Evolutionary conservation across 2,888 invertebrate genomes (phyloP).

Genomic region (Opisthograptis luteolata): DNA sequence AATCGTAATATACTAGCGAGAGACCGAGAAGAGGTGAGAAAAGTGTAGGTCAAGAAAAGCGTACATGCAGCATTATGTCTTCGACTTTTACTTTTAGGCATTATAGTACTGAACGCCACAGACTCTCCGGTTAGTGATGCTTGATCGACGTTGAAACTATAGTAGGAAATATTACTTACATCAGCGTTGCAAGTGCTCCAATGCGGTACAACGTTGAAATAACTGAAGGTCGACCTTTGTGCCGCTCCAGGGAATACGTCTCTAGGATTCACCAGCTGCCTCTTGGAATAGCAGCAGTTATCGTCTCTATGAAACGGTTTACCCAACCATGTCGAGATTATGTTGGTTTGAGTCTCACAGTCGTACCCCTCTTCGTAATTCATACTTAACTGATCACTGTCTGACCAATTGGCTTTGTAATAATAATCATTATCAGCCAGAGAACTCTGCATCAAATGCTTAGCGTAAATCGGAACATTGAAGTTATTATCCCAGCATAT

Average conservation of each 20-base stretch:
- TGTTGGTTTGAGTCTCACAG: slow-evolving; percentile 42
- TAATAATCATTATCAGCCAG: slow-evolving; percentile 32
- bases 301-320: slow-evolving; percentile 35
- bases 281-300: slow-evolving; percentile 54
- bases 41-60: too few species aligned
- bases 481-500: slow-evolving; percentile 50
- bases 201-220: slow-evolving; percentile 60
- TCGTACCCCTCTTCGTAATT: slow-evolving; percentile 49
- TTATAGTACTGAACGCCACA: too few species aligned
- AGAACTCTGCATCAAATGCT: slow-evolving; percentile 37
- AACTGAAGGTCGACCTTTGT: slow-evolving; percentile 48
- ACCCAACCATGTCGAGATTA: slow-evolving; percentile 24
- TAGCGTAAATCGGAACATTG: slow-evolving; percentile 48
- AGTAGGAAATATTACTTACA: slow-evolving; percentile 43
- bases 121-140: too few species aligned
- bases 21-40: too few species aligned
- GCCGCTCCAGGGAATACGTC: slow-evolving; percentile 56
- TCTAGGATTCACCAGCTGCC: slow-evolving; percentile 55
- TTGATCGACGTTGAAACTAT: slow-evolving; percentile 9
- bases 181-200: slow-evolving; percentile 58
- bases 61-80: too few species aligned
- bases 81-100: too few species aligned
- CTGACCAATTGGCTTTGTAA: slow-evolving; percentile 40
- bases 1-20: too few species aligned
- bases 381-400: slow-evolving; percentile 33